These are phyloP conservation scores for Myotis findleyi DNA, from an alignment of 2,797 vertebrate genomes.

Conservation along the genomic window DNA sequence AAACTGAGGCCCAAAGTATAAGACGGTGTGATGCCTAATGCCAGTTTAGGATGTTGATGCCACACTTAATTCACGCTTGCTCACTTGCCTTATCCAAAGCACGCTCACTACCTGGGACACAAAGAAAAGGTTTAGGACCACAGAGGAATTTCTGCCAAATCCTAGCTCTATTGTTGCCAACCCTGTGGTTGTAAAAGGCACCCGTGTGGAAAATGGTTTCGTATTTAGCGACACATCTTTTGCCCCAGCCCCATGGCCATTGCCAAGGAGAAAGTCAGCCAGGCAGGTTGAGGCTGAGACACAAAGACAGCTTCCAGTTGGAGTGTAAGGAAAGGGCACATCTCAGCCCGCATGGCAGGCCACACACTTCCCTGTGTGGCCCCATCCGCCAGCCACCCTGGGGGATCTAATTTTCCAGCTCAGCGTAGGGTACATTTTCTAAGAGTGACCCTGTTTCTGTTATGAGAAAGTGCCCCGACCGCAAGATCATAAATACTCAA, in stretches of 20 bases:
- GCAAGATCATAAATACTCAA: slow-evolving; percentile 76
- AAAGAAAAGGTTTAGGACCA: not conserved
- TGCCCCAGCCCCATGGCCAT: not conserved
- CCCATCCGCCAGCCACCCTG: not conserved
- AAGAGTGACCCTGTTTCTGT: slow-evolving; percentile 76
- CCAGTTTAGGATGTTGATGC: not conserved
- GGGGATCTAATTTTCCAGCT: slow-evolving; percentile 70
- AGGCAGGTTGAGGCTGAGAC: not conserved
- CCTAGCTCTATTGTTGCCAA: not conserved
- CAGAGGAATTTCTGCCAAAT: not conserved
- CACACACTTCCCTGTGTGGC: not conserved
- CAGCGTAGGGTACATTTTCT: slow-evolving; percentile 37
- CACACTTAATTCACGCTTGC: not conserved
- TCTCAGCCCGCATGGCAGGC: not conserved
- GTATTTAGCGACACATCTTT: not conserved
- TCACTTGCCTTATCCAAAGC: not conserved
- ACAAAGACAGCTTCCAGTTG: not conserved
- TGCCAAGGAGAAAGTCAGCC: not conserved
- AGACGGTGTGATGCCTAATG: not conserved
- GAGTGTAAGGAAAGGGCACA: not conserved
- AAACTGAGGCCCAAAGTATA: not conserved
- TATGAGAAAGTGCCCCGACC: slow-evolving; percentile 71
- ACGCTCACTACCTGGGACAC: not conserved
- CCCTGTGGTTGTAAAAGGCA: not conserved
- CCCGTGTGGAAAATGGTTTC: not conserved